These are phyloP conservation scores for Tolypeutes matacus DNA, from an alignment of 2,797 vertebrate species.

Conservation along the genomic window DNA sequence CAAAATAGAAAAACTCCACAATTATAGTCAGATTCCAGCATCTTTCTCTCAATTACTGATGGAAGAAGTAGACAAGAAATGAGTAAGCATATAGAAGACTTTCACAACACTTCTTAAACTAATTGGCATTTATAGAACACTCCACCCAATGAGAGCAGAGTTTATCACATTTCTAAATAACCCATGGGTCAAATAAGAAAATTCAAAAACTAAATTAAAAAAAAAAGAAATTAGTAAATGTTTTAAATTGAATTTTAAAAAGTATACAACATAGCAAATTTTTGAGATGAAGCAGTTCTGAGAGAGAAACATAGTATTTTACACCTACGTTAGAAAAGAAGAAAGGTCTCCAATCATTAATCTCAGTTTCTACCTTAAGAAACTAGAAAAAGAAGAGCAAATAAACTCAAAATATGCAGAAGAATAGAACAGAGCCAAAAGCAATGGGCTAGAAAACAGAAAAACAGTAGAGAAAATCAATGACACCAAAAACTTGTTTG, in stretches of 20 bases:
- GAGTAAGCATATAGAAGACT: neutral
- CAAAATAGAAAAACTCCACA: neutral
- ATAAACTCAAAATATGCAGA: conserved; percentile 3
- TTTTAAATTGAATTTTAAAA: too few relatives aligned
- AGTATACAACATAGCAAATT: neutral
- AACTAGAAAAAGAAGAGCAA: neutral
- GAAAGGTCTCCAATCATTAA: neutral
- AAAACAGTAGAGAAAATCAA: neutral
- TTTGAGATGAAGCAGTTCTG: neutral
- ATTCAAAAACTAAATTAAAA: too few relatives aligned
- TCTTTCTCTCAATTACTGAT: neutral
- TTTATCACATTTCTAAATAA: neutral
- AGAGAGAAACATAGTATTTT: neutral
- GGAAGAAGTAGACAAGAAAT: neutral
- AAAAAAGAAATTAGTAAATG: too few relatives aligned
- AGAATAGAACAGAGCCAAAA: neutral
- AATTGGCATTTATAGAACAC: neutral
- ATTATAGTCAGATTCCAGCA: neutral
- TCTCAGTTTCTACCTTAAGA: neutral
- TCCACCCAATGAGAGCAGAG: neutral
- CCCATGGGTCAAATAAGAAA: too few relatives aligned
- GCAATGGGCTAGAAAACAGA: neutral
- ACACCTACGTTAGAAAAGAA: neutral
- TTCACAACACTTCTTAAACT: neutral
- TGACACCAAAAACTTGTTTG: neutral